Evolutionary conservation across 2,888 invertebrate genomes (phyloP), one percentile per base, ranked within the genome.

Genomic region (Falcaria lacertinaria): DNA sequence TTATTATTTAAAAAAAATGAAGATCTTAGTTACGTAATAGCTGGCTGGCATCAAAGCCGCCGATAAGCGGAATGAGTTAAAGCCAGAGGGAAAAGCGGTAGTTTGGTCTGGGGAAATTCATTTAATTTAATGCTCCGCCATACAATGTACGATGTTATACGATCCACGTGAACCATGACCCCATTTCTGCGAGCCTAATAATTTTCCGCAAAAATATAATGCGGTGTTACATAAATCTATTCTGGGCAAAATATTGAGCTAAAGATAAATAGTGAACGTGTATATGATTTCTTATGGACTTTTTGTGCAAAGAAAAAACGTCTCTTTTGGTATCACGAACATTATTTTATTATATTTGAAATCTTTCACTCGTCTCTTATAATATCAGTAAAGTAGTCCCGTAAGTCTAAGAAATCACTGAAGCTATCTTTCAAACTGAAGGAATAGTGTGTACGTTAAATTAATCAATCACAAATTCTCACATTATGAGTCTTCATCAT

Each of bases 1-100:
- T n/a, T n/a, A n/a, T n/a, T n/a, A n/a, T n/a, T n/a, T n/a, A n/a
- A n/a, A n/a, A n/a, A n/a, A n/a, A n/a, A n/a, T n/a, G n/a, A n/a
- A n/a, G n/a, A n/a, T n/a, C n/a, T n/a, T n/a, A n/a, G n/a, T n/a
- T 19, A 42, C 49, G 39, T 15, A 34, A 39, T 60, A 57, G 55
- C 53, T 43, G 45, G 47, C 44, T 47, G 54, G 54, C 50, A 53
- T 53, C 57, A 62, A 58, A 60, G 61, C 60, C 51, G 50, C 65
- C 62, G 74, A 80, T 81, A 80, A 79, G 70, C 69, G 68, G 54
- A 80, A 80, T 80, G 72, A 76, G 76, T 71, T 70, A 54, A 64
- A 62, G 58, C 80, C 76, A 59, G 42, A 44, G 73, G 73, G 74
- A 68, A 48, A 52, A 39, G 45, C 52, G 60, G 56, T 61, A 67